phyloP scores from a whole-genome alignment of 2,888 invertebrate genomes.

The Drosophila aldrichi region DNA sequence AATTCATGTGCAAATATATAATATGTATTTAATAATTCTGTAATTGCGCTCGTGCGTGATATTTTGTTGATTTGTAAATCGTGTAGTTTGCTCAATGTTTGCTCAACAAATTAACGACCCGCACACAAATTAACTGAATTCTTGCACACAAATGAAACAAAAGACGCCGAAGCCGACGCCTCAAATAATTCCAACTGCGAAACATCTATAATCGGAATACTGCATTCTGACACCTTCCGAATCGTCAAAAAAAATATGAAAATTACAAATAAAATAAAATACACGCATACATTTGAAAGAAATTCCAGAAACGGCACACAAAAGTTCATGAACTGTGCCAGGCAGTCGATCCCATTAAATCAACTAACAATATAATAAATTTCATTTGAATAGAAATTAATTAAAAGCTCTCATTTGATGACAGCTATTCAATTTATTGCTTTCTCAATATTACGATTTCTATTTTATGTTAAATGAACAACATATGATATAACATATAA shows the following conservation, averaged over 20 bases:
- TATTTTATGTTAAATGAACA: background rate
- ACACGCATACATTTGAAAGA: background rate
- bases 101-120: constrained; percentile 64
- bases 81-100: constrained; percentile 56
- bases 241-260: background rate
- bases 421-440: constrained; percentile 3
- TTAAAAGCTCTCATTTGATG: constrained; percentile 17
- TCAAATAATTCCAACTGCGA: constrained; percentile 5
- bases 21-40: background rate
- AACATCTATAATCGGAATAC: constrained; percentile 24
- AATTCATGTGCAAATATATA: background rate
- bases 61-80: constrained; percentile 60
- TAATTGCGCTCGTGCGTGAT: constrained; percentile 58
- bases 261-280: background rate
- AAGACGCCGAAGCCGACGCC: constrained; percentile 46
- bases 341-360: constrained; percentile 12
- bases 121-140: constrained; percentile 63
- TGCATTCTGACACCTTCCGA: constrained; percentile 57
- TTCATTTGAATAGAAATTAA: constrained; percentile 14
- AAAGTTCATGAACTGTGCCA: constrained; percentile 38
- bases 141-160: constrained; percentile 59
- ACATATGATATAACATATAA: too few relatives aligned
- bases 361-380: constrained; percentile 13
- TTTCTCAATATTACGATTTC: background rate
- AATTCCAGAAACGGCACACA: constrained; percentile 22